These are phyloP conservation scores for Catharus ustulatus DNA, from an alignment of 2,797 vertebrate species.

Conservation along the genomic window DNA sequence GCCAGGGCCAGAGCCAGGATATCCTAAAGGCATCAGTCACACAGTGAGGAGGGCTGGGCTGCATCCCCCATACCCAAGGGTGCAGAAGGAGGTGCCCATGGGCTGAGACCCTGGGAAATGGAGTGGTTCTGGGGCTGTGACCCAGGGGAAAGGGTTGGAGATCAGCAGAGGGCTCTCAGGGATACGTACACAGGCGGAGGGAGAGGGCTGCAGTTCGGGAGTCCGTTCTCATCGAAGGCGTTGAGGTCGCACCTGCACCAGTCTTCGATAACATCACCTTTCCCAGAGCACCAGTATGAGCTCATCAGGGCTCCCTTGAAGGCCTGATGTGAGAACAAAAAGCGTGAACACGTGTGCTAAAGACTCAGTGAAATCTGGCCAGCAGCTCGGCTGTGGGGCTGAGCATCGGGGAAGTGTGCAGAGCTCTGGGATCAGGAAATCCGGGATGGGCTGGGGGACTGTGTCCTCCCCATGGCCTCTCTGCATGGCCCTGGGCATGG, in stretches of 20 bases:
- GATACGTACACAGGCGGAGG: constrained; percentile 90
- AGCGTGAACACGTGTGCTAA: background rate
- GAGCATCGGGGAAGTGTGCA: fast-evolving
- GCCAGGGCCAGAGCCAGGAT: constrained; percentile 48
- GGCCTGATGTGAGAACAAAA: constrained; percentile 81
- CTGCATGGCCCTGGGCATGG: background rate
- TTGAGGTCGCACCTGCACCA: constrained; percentile 98
- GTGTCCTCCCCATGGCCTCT: background rate
- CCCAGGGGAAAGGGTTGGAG: background rate
- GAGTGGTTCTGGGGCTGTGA: background rate
- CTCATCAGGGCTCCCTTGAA: constrained; percentile 97
- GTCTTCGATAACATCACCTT: constrained; percentile 97
- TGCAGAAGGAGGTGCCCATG: background rate
- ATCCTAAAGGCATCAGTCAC: constrained; percentile 52
- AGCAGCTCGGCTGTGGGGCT: fast-evolving
- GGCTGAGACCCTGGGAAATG: background rate
- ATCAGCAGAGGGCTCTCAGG: fast-evolving
- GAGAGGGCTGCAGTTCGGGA: constrained; percentile 96
- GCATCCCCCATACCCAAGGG: fast-evolving
- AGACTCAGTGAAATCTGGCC: background rate
- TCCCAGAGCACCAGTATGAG: constrained; percentile 98
- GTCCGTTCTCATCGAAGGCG: constrained; percentile 93
- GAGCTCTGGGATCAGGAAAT: background rate
- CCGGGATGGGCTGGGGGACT: fast-evolving
- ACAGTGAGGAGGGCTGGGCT: background rate